Percentiles rank a stretch among this genome's conserved stretches.
Evolutionary conservation across 2,113 vertebrate genomes (phyloP).

Genomic region (Lagopus muta): DNA sequence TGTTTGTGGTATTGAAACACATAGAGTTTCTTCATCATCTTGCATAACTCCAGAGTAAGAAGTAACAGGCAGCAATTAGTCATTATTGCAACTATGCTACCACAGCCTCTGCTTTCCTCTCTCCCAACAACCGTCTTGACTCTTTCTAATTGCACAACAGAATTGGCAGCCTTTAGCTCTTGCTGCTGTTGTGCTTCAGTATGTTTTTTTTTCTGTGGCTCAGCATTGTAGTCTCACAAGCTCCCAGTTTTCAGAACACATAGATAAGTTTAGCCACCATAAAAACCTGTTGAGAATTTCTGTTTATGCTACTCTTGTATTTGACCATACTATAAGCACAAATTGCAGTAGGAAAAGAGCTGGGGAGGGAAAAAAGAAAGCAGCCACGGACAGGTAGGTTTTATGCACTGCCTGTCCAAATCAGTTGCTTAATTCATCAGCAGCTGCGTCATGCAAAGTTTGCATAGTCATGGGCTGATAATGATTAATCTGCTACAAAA

Average conservation of each 20-base stretch:
- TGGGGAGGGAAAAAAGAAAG: accelerated
- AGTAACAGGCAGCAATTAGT: neutral
- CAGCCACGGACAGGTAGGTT: neutral
- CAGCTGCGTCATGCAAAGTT: neutral
- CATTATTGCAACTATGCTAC: neutral
- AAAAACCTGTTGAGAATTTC: neutral
- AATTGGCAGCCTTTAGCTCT: neutral
- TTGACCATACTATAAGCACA: neutral
- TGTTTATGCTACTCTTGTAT: neutral
- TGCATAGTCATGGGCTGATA: neutral
- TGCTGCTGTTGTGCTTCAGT: neutral
- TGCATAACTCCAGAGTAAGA: neutral
- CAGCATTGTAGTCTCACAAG: neutral
- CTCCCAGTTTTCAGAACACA: neutral
- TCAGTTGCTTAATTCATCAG: neutral
- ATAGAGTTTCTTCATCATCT: neutral
- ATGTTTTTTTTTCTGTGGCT: neutral
- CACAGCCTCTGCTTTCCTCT: neutral
- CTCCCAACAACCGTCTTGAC: neutral
- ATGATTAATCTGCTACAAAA: neutral
- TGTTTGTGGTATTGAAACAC: neutral
- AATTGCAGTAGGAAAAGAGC: neutral
- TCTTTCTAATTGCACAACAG: neutral
- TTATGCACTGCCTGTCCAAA: neutral
- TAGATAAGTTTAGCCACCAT: neutral